Evolutionary conservation across 1,140 invertebrate genomes (phyloP).

Genomic region (Samia ricini): DNA sequence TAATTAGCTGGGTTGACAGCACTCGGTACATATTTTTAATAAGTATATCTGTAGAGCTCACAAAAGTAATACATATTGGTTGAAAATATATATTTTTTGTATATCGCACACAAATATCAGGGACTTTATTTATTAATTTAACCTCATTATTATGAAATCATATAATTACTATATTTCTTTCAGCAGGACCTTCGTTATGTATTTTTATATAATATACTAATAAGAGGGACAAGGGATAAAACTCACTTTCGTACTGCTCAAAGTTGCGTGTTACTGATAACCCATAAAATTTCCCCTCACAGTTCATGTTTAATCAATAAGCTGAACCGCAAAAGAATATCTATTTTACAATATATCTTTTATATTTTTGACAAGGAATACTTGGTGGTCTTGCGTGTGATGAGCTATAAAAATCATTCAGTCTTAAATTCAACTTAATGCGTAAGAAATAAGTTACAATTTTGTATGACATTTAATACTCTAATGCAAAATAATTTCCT

Average conservation of each 20-base stretch:
- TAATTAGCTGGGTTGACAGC: too few relatives aligned
- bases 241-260: not conserved
- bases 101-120: too few relatives aligned
- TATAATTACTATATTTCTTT: too few relatives aligned
- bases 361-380: not conserved
- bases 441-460: not conserved
- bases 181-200: too few relatives aligned
- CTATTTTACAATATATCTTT: not conserved
- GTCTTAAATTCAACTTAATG: not conserved
- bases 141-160: too few relatives aligned
- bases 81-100: too few relatives aligned
- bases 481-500: slow-evolving; percentile 30
- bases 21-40: too few relatives aligned
- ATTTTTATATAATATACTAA: too few relatives aligned
- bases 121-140: too few relatives aligned
- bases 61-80: too few relatives aligned
- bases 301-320: not conserved
- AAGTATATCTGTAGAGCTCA: too few relatives aligned
- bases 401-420: not conserved
- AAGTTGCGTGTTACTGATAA: not conserved
- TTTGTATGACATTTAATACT: not conserved
- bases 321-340: not conserved
- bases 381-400: not conserved
- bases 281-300: not conserved
- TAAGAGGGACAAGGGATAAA: too few relatives aligned